phyloP scores from a whole-genome alignment of 2,113 vertebrate species.

The Catagonus wagneri region DNA sequence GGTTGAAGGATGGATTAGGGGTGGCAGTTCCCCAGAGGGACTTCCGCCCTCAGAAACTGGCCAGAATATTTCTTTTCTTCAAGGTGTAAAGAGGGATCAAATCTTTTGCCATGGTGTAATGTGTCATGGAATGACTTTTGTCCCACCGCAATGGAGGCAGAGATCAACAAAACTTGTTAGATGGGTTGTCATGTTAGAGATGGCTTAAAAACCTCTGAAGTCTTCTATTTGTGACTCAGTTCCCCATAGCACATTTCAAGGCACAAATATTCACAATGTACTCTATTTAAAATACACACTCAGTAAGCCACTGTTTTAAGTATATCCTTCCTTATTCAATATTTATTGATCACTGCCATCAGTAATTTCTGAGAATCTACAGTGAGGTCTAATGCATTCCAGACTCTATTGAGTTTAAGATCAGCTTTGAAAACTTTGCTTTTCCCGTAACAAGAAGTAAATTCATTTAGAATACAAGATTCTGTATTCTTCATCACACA shows the following conservation, averaged over 20 bases:
- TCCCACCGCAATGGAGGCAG: background rate
- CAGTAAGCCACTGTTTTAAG: background rate
- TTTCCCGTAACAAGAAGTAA: constrained; percentile 7
- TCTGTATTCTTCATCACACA: background rate
- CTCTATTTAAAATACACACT: background rate
- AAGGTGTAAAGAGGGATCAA: background rate
- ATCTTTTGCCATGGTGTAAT: background rate
- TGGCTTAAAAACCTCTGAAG: constrained; percentile 12
- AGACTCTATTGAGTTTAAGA: background rate
- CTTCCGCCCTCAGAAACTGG: background rate
- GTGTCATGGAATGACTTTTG: background rate
- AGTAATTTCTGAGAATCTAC: constrained; percentile 45
- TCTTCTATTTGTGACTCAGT: background rate
- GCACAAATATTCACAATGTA: constrained; percentile 21
- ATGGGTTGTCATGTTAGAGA: background rate
- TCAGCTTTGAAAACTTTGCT: constrained; percentile 30
- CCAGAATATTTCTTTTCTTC: background rate
- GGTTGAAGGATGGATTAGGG: background rate
- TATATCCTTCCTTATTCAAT: background rate
- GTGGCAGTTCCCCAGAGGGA: background rate
- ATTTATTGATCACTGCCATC: background rate
- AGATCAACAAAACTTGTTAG: background rate
- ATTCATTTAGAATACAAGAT: constrained; percentile 51
- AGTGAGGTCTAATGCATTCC: background rate
- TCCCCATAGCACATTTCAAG: constrained; percentile 17